These are phyloP conservation scores for Hydrotaea cyrtoneurina DNA, from an alignment of 2,888 invertebrate species.

Conservation along the genomic window DNA sequence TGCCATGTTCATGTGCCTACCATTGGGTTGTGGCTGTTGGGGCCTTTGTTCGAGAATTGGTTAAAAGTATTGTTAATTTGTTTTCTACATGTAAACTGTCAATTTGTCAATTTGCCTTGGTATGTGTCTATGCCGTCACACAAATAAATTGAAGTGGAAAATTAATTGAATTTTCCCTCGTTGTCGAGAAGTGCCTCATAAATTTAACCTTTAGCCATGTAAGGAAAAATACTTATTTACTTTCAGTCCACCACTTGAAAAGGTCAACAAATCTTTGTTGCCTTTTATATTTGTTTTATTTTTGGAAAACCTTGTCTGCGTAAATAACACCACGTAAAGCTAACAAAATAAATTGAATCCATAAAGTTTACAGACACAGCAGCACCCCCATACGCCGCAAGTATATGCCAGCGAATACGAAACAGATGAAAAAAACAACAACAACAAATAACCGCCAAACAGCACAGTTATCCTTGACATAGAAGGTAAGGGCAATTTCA, in stretches of 20 bases:
- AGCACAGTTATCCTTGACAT: background rate
- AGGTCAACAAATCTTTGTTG: constrained; percentile 4
- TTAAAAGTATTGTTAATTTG: constrained; percentile 32
- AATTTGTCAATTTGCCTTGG: constrained; percentile 23
- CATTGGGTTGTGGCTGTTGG: background rate
- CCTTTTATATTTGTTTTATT: too few species aligned
- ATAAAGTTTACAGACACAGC: background rate
- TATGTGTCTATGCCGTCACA: constrained; percentile 1
- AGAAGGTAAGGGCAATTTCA: background rate
- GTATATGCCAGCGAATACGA: background rate
- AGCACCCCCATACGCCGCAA: background rate
- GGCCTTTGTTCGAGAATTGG: background rate
- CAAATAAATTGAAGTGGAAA: constrained; percentile 17
- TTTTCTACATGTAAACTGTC: constrained; percentile 33
- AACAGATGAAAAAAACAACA: background rate
- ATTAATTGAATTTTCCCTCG: constrained; percentile 23
- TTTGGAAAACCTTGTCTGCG: background rate
- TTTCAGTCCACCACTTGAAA: background rate
- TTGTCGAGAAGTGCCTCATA: background rate
- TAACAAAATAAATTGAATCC: constrained; percentile 7
- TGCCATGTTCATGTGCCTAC: background rate
- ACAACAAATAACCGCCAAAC: background rate
- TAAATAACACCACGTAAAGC: constrained; percentile 10
- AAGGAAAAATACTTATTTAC: background rate
- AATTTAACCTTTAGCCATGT: background rate